These are phyloP conservation scores for Quadroppia sp. DNA, from an alignment of 2,888 invertebrate species.

Conservation along the genomic window DNA sequence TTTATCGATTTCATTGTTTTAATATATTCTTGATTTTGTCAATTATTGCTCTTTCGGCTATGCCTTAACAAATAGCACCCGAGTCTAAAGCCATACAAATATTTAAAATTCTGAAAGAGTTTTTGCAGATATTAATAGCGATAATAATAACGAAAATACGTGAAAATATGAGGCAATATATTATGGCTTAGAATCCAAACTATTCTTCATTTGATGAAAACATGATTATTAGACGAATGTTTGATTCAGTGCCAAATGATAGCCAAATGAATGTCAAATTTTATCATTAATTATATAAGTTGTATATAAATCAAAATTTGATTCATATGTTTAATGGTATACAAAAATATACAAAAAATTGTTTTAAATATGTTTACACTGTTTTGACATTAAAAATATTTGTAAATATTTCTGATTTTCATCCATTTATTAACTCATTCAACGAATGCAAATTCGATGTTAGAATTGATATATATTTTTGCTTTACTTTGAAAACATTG, in stretches of 20 bases:
- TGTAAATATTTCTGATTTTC: too few species aligned
- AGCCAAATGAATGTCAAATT: background rate
- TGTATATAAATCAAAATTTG: slow-evolving; percentile 7
- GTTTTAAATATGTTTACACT: too few species aligned
- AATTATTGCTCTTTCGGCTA: background rate
- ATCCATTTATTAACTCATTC: too few species aligned
- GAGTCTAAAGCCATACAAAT: slow-evolving; percentile 10
- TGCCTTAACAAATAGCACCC: background rate
- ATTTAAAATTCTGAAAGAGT: slow-evolving; percentile 10
- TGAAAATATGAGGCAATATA: background rate
- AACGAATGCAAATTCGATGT: too few species aligned
- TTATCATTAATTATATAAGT: background rate
- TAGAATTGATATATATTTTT: background rate
- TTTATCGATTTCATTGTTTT: slow-evolving; percentile 17
- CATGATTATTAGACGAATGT: background rate
- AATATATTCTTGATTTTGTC: slow-evolving; percentile 17
- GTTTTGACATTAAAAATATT: too few species aligned
- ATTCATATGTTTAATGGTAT: background rate
- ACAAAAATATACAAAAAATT: too few species aligned
- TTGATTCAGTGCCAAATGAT: background rate
- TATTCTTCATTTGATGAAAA: background rate
- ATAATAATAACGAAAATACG: background rate
- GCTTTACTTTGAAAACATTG: background rate
- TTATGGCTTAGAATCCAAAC: background rate
- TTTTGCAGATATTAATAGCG: background rate